A percentile compares a stretch with the other conserved stretches of the same genome.
Evolutionary conservation across 2,113 vertebrate genomes (phyloP).

Genomic region (Pseudorectes ferrugineus): DNA sequence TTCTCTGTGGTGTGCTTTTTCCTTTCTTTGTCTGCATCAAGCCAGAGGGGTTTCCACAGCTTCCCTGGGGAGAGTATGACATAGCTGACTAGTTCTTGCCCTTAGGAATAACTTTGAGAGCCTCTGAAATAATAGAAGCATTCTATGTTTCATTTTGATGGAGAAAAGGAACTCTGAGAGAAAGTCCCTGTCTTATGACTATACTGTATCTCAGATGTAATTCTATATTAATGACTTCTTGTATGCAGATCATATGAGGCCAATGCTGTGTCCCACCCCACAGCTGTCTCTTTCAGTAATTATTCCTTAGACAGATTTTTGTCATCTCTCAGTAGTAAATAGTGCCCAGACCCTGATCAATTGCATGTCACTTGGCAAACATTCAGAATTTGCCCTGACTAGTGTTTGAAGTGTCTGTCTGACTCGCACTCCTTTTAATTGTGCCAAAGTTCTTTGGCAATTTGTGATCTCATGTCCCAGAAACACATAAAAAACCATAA

Average conservation of each 20-base stretch:
- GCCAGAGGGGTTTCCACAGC: slow-evolving; percentile 35
- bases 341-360: neutral
- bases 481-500: neutral
- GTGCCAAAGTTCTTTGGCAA: slow-evolving; percentile 11
- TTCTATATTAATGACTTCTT: neutral
- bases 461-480: slow-evolving; percentile 20
- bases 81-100: neutral
- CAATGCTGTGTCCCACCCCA: slow-evolving; percentile 10
- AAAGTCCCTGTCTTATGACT: neutral
- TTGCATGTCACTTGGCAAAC: neutral
- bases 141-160: neutral
- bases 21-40: slow-evolving; percentile 11
- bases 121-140: neutral
- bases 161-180: neutral
- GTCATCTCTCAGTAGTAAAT: slow-evolving; percentile 11
- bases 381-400: neutral
- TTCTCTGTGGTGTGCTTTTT: neutral
- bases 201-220: neutral
- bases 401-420: neutral
- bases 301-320: slow-evolving; percentile 19
- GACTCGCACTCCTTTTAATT: neutral
- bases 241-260: neutral
- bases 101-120: neutral
- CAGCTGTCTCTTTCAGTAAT: slow-evolving; percentile 25
- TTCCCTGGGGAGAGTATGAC: slow-evolving; percentile 9